Conservation (phyloP, 2,797 vertebrate genomes). For the Scarus forsteni region DNA sequence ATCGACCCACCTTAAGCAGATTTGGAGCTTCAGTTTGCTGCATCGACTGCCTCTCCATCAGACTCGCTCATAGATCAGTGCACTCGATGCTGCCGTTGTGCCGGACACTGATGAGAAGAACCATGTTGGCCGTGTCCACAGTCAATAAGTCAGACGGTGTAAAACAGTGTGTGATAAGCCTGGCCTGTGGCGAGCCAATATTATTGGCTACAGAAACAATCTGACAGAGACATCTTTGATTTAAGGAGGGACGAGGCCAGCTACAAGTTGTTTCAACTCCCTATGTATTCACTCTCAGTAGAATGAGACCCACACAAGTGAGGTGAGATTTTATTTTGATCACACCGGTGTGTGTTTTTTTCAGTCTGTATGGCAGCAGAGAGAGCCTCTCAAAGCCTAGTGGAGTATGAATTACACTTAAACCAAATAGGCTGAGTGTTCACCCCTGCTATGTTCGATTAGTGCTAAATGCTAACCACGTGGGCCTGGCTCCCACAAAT, state of each 20-base stretch:
- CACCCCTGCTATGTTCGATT: conserved; percentile 49
- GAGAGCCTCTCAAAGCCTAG: conserved; percentile 37
- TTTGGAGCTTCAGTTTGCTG: conserved; percentile 62
- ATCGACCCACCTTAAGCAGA: conserved; percentile 59
- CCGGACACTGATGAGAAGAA: conserved; percentile 68
- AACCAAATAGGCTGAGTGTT: conserved; percentile 50
- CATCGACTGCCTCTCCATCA: conserved; percentile 66
- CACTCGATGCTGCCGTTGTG: conserved; percentile 62
- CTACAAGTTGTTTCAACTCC: conserved; percentile 56
- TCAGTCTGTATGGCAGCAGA: not conserved
- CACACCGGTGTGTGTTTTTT: conserved; percentile 3
- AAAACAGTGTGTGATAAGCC: conserved; percentile 72
- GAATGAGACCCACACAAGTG: conserved; percentile 14
- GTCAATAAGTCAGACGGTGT: conserved; percentile 77
- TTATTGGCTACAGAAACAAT: conserved; percentile 61
- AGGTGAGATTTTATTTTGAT: conserved; percentile 21
- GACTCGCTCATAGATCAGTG: conserved; percentile 67
- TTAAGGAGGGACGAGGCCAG: conserved; percentile 54
- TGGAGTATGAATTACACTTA: conserved; percentile 53
- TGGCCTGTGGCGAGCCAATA: conserved; percentile 57
- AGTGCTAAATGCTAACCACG: conserved; percentile 51
- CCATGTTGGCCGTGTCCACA: conserved; percentile 65
- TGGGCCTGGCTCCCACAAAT: conserved; percentile 56
- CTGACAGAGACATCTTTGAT: conserved; percentile 70
- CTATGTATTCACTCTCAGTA: conserved; percentile 17